Percentiles rank a stretch among this genome's conserved stretches.
These are phyloP conservation scores for Ophioderma brevispina DNA, from an alignment of 35 echinoderm and acorn worm genomes.

Conservation along the genomic window DNA sequence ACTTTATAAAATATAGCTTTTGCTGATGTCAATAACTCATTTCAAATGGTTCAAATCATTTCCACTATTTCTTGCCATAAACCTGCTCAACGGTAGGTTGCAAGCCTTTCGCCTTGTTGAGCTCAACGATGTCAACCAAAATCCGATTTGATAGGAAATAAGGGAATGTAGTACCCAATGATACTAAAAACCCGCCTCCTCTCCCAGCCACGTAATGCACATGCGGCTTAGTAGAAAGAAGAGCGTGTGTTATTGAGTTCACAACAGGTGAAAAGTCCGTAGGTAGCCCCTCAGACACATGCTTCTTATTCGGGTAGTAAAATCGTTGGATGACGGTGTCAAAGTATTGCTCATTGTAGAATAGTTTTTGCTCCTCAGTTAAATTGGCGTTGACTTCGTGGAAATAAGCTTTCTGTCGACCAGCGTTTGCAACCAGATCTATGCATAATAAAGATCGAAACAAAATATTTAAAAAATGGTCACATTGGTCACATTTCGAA, in stretches of 20 bases:
- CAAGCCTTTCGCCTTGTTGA: not conserved
- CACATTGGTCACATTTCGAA: no score
- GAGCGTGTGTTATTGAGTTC: not conserved
- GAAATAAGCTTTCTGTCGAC: not conserved
- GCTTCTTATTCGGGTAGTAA: not conserved
- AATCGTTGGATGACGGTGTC: not conserved
- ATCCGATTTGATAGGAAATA: not conserved
- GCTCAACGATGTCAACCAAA: not conserved
- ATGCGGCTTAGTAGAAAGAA: not conserved
- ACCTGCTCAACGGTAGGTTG: not conserved
- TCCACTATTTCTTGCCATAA: slow-evolving; percentile 3
- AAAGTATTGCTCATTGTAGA: not conserved
- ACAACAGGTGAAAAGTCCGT: not conserved
- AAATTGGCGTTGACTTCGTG: not conserved
- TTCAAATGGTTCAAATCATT: no score
- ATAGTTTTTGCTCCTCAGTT: not conserved
- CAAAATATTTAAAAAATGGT: not conserved
- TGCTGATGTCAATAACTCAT: no score
- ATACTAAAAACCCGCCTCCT: not conserved
- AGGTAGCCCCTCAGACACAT: not conserved
- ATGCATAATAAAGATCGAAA: not conserved
- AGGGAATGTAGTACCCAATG: not conserved
- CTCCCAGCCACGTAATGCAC: not conserved
- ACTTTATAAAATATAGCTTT: no score
- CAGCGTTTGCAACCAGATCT: not conserved